Evolutionary conservation across 2,113 vertebrate species (phyloP).

Genomic region (Calypte anna): DNA sequence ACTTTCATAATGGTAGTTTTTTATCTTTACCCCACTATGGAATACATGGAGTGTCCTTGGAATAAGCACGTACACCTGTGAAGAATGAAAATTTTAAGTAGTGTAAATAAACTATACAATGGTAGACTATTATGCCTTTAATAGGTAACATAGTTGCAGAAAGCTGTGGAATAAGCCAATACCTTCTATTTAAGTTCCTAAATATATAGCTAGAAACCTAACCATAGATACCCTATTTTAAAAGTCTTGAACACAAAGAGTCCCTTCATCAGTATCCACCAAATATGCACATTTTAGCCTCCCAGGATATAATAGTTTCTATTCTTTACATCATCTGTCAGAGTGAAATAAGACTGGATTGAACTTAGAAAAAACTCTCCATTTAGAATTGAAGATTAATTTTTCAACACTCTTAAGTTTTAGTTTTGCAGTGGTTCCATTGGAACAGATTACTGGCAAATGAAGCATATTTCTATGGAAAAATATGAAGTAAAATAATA

Average conservation of each 20-base stretch:
- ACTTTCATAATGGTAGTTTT: background rate
- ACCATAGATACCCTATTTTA: background rate
- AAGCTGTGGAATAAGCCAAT: background rate
- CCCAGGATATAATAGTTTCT: background rate
- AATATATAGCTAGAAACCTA: background rate
- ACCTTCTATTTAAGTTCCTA: background rate
- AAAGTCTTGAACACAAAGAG: background rate
- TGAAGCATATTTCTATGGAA: background rate
- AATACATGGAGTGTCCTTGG: background rate
- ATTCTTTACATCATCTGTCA: background rate
- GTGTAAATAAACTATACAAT: background rate
- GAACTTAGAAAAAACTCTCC: background rate
- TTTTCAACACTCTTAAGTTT: background rate
- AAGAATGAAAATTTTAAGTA: background rate
- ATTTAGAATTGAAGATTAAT: background rate
- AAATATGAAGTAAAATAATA: constrained; percentile 9
- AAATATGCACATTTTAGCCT: background rate
- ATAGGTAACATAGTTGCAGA: background rate
- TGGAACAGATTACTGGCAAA: constrained; percentile 18
- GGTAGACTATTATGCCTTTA: background rate
- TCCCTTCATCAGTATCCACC: background rate
- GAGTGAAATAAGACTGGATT: constrained; percentile 17
- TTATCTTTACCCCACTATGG: background rate
- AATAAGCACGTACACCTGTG: background rate
- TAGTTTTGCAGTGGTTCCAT: background rate